Percentiles rank a stretch among this genome's conserved stretches.
Evolutionary conservation across 1,140 invertebrate species (phyloP).

Genomic region (Drosophila parvula): DNA sequence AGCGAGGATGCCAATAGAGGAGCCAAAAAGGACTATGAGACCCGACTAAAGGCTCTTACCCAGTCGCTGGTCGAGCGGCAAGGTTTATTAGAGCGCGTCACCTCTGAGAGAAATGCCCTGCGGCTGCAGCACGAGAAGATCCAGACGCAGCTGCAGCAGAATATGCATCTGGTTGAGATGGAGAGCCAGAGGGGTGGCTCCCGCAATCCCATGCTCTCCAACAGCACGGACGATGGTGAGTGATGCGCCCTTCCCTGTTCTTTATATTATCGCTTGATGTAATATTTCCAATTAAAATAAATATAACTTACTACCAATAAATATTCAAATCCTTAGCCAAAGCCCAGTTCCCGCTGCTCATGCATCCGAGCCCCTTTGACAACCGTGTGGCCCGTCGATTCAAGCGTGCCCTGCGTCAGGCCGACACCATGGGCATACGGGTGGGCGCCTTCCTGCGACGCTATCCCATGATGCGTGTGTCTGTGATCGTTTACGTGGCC

Average conservation of each 20-base stretch:
- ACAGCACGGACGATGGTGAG: constrained; percentile 87
- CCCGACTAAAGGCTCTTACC: constrained; percentile 88
- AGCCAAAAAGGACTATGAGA: constrained; percentile 86
- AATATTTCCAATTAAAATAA: too few species aligned
- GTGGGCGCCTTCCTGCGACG: constrained; percentile 91
- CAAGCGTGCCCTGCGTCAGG: constrained; percentile 90
- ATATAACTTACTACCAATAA: background rate
- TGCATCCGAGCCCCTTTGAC: constrained; percentile 91
- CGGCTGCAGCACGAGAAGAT: constrained; percentile 91
- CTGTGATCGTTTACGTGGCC: constrained; percentile 89
- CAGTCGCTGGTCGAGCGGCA: constrained; percentile 93
- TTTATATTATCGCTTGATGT: too few species aligned
- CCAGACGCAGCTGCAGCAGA: constrained; percentile 86
- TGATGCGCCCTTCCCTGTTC: too few species aligned
- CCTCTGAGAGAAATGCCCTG: constrained; percentile 92
- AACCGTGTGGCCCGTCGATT: constrained; percentile 90
- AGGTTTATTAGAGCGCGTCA: constrained; percentile 89
- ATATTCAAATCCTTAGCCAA: constrained; percentile 81
- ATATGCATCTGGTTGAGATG: constrained; percentile 50
- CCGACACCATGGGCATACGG: constrained; percentile 90
- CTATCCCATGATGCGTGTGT: constrained; percentile 92
- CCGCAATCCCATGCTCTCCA: constrained; percentile 85
- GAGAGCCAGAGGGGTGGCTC: constrained; percentile 57
- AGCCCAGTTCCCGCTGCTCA: constrained; percentile 88
- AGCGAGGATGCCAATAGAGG: constrained; percentile 49